Percentiles rank a stretch among this genome's conserved stretches.
Evolutionary conservation across 2,113 vertebrate genomes (phyloP).

Genomic region (Conger conger): DNA sequence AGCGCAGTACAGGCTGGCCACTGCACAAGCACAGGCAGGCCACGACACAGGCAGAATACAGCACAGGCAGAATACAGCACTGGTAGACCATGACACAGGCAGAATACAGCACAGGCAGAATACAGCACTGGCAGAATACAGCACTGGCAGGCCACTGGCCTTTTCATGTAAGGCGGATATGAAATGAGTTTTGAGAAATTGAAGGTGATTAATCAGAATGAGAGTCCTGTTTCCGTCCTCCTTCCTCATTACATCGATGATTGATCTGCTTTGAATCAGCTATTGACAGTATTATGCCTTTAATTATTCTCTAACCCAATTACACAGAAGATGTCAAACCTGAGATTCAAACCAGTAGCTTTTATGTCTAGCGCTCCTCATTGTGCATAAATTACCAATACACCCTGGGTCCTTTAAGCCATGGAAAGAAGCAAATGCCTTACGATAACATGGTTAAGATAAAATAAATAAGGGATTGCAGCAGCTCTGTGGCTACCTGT

Average conservation of each 20-base stretch:
- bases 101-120: no score
- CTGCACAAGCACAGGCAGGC: no score
- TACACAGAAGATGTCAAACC: not conserved
- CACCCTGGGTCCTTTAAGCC: not conserved
- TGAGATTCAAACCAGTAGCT: not conserved
- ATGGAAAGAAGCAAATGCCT: not conserved
- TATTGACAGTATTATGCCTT: not conserved
- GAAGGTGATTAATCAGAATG: not conserved
- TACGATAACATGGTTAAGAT: not conserved
- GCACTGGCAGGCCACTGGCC: not conserved
- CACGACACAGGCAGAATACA: no score
- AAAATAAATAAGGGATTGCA: not conserved
- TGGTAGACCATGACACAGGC: no score
- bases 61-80: no score
- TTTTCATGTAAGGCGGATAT: not conserved
- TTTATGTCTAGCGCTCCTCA: not conserved
- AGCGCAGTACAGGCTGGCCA: no score
- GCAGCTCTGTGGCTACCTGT: not conserved
- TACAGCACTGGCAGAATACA: no score
- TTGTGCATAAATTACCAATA: not conserved
- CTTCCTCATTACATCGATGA: not conserved
- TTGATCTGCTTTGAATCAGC: not conserved
- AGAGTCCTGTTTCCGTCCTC: not conserved
- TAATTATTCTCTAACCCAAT: slow-evolving; percentile 1
- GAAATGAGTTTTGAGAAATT: not conserved